These are phyloP conservation scores for Tachuris rubrigastra DNA, from an alignment of 2,113 vertebrate species.

Conservation along the genomic window DNA sequence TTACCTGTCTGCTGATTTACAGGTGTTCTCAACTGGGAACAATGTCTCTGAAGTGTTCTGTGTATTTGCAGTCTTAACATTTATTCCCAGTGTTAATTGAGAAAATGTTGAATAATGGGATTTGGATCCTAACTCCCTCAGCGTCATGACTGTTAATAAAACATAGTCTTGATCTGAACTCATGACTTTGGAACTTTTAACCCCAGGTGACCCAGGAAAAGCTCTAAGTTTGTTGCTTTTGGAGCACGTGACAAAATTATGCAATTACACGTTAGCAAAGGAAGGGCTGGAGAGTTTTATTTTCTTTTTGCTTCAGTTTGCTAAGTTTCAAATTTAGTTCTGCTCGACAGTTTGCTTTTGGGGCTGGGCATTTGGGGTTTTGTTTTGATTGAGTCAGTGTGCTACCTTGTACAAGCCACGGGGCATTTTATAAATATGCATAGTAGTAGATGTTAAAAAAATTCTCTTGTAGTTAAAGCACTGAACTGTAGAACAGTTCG, in stretches of 20 bases:
- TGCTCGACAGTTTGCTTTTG: not conserved
- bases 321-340: not conserved
- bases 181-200: conserved; percentile 31
- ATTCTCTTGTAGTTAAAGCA: not conserved
- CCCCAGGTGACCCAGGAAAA: conserved; percentile 24
- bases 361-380: not conserved
- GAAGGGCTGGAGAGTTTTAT: not conserved
- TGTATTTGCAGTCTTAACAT: not conserved
- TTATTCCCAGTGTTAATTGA: not conserved
- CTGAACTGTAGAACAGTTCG: not conserved
- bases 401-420: not conserved
- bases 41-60: not conserved
- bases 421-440: not conserved
- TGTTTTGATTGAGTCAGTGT: not conserved
- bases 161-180: not conserved
- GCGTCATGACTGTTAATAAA: not conserved
- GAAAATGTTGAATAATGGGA: not conserved
- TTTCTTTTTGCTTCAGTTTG: not conserved
- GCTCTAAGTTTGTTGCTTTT: conserved; percentile 14
- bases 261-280: not conserved
- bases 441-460: not conserved
- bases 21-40: not conserved
- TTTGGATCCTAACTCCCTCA: not conserved
- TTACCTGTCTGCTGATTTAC: not conserved
- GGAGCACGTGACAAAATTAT: not conserved